Base-by-base conservation (phyloP, 2,113 vertebrate species). In the Prochilodus magdalenae region DNA sequence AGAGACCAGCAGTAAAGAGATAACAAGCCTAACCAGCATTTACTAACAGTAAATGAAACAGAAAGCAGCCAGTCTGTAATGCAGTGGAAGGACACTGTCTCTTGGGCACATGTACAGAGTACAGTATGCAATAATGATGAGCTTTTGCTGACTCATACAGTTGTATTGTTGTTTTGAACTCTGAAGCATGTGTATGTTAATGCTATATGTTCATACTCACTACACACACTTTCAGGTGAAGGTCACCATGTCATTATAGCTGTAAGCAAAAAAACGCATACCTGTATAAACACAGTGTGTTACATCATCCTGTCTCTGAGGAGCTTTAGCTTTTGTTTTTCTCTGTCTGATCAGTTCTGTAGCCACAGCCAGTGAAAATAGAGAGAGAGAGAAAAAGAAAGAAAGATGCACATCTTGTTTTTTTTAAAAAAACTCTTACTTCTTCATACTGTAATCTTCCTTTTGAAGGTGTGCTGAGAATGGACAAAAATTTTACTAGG, bases 291-390 rank as follows among this genome's bases (percentile, higher is more conserved):
- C 57, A 63, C 40, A 33, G 40, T 72, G 40, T 30, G 47, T 26
- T 22, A 72, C 47, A 69, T 80, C 4, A 44, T 51, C 59, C 44
- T 26, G 40, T 79, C 75, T 18, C 33, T 75, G 55, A 53, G 27
- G 40, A 67, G 53, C 53, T 51, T 51, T 22, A 67, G 53, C 53
- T 51, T 51, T 22, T 57, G 18, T 57, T 57, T 57, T 57, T n/a
- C 20, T 57, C 53, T 29, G 66, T 57, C 33, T 79, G 5, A 57
- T 80, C 36, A 59, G 15, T 57, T 33, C 1, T 59, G 22, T 22
- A 57, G 20, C 53, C 15, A 55, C n/a, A n/a, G n/a, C n/a, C n/a
- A n/a, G n/a, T n/a, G n/a, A n/a, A n/a, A n/a, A n/a, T n/a, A n/a
- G n/a, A 1, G 3, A 55, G 53, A 20, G 53, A 55, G 15, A 2